Percentiles rank a stretch among this genome's conserved stretches.
Evolutionary conservation across 1,140 invertebrate species (phyloP).

Genomic region (Cecropterus lyciades): DNA sequence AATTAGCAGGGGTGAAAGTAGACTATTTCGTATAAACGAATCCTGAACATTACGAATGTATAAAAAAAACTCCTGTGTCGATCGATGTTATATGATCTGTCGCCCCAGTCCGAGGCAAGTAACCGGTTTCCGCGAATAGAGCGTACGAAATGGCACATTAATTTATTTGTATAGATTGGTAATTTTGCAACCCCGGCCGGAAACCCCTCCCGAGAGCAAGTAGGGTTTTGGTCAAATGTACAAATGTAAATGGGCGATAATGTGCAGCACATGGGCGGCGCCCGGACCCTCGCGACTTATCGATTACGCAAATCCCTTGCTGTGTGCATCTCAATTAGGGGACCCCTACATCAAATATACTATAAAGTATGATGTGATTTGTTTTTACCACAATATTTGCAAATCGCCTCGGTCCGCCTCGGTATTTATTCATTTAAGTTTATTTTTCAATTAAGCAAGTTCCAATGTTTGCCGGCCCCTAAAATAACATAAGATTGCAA

Average conservation of each 20-base stretch:
- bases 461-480: too few relatives aligned
- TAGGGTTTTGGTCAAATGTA: neutral
- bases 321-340: neutral
- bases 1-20: too few relatives aligned
- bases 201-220: neutral
- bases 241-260: constrained; percentile 1
- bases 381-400: neutral
- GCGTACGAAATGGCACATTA: neutral
- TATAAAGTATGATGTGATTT: neutral
- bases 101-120: too few relatives aligned
- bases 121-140: too few relatives aligned
- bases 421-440: too few relatives aligned
- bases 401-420: neutral
- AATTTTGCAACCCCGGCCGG: neutral
- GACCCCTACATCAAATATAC: neutral
- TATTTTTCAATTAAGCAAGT: too few relatives aligned
- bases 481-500: too few relatives aligned
- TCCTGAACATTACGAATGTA: too few relatives aligned
- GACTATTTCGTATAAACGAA: too few relatives aligned
- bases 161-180: neutral
- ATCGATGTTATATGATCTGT: too few relatives aligned
- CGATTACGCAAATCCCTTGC: neutral
- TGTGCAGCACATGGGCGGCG: constrained; percentile 1
- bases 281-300: neutral
- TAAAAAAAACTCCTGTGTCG: too few relatives aligned